Base-by-base conservation (phyloP, 2,113 vertebrate genomes). In the Rhinoderma darwinii region DNA sequence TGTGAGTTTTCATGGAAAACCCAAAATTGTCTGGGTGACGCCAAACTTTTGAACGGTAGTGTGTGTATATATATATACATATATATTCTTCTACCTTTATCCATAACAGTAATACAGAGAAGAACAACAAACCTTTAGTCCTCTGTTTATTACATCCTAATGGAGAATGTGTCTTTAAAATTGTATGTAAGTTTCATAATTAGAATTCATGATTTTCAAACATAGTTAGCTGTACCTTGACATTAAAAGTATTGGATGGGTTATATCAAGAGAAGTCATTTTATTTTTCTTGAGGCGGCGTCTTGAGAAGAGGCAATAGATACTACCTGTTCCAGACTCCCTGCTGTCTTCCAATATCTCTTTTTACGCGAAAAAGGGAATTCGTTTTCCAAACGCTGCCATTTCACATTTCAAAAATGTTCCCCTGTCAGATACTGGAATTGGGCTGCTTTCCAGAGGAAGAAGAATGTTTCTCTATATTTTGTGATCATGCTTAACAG, bases 331-430 rank as follows among this genome's bases (percentile, higher is more conserved):
- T 47, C 50, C 56, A 72, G 78, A 56, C 68, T 63, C 51, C 86
- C 86, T 50, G 79, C 86, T 82, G 79, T 47, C 77, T 82, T 75
- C 79, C 86, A 82, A 87, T 87, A 87, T 87, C 50, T 82, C 86
- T 82, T 75, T 80, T 87, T 68, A 59, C 32, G 70, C 56, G 27
- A 50, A 20, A 82, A 82, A 82, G 66, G 78, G 78, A 68, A 82
- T 87, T 87, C 12, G 39, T 82, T 87, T 87, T 75, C 84, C 86
- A 75, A 87, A 82, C 25, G 35, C 68, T 63, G 68, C 86, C 59
- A 63, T 87, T 87, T 87, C 68, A 47, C 78, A 87, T 87, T 87
- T 87, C 85, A 87, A 86, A 50, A 79, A 25, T 86, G 79, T 79
- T 56, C 32, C 10, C 59, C 76, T 86, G 76, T 86, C 84, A 86